Evolutionary conservation across 2,113 vertebrate species (phyloP).

Genomic region (Pygoscelis adeliae): DNA sequence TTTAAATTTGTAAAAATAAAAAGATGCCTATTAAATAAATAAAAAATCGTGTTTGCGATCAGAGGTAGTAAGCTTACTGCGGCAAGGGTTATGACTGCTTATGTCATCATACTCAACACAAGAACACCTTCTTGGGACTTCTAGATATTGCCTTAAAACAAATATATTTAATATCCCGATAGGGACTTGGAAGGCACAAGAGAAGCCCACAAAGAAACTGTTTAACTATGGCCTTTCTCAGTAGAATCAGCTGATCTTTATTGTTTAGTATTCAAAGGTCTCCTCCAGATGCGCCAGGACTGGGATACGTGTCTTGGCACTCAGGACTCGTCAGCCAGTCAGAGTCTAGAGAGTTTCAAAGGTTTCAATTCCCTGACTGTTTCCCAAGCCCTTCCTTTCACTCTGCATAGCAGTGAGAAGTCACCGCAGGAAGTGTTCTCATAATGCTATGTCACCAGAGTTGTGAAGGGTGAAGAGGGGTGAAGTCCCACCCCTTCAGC

Average conservation of each 20-base stretch:
- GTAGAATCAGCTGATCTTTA: background rate
- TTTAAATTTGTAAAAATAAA: background rate
- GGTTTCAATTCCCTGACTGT: background rate
- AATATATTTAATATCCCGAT: background rate
- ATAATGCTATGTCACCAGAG: background rate
- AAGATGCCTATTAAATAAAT: background rate
- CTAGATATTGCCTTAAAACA: background rate
- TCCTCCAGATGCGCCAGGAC: background rate
- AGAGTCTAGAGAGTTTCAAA: background rate
- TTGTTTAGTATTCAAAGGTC: background rate
- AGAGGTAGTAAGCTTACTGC: background rate
- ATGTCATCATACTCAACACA: background rate
- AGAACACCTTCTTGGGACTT: background rate
- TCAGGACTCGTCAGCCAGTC: background rate
- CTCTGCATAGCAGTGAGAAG: background rate
- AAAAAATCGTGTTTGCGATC: background rate
- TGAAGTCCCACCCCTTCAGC: background rate
- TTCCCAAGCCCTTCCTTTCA: slow-evolving; percentile 32
- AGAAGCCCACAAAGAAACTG: background rate
- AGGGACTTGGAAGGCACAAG: background rate
- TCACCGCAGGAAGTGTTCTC: background rate
- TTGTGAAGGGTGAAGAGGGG: background rate
- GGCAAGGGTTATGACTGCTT: background rate
- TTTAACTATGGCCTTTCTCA: background rate
- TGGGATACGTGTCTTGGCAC: background rate